Evolutionary conservation across 2,888 invertebrate genomes (phyloP), one percentile per base, ranked within the genome.

Genomic region (Microplitis manilae): DNA sequence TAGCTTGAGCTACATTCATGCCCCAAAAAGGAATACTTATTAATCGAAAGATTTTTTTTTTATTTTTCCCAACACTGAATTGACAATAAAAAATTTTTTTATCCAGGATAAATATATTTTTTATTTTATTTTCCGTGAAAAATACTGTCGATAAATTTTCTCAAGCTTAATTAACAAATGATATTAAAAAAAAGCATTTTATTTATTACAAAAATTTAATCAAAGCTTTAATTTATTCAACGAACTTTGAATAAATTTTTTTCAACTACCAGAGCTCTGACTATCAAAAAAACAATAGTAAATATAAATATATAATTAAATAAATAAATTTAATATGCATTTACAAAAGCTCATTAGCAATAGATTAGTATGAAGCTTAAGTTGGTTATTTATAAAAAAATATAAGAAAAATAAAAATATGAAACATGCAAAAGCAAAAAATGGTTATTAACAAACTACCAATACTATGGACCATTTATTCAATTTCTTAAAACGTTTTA

Each of bases 1-100:
- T 83, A 89, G 89, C 89, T 89, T 89, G 89, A 90, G 86, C 89
- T 90, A 89, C 88, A 89, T 90, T 87, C 87, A 89, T 89, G 89
- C 89, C 85, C 88, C 84, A 87, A 86, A 85, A 84, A 81, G 30
- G 83, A 82, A 83, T 82, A 79, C 84, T 84, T 81, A 84, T 74
- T 79, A 74, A 80, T 82, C 74, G 79, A 78, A 79, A 76, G 67
- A 59, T 59, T 50, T n/a, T 67, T 20, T n/a, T 9, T 39, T 67
- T 6, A 38, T 38, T 13, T 62, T 20, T 62, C 20, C 6, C 13
- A 73, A 64, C 20, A 15, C 20, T 30, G 30, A 39, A 41, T 40
- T 65, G 38, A 60, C 17, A 61, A 71, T 15, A 6, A 41, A 41
- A 50, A 50, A 50, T 13, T 13, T 50, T 17, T 41, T 17, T 41